Conservation (phyloP, 2,113 vertebrate species). For the Indicator indicator region DNA sequence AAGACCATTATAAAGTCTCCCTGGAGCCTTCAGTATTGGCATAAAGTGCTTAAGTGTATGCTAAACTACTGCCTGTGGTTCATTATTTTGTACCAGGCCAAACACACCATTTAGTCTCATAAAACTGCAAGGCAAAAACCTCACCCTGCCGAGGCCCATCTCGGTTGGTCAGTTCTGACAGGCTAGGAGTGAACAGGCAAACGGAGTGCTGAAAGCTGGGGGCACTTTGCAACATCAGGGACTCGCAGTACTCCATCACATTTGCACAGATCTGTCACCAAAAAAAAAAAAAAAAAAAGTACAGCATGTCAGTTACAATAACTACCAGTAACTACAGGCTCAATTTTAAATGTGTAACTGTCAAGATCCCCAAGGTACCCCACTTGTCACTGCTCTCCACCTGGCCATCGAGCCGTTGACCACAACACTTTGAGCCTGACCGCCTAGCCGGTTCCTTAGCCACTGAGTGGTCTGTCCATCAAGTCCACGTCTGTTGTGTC, state of each 20-base stretch:
- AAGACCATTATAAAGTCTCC: too few species aligned
- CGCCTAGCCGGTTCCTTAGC: too few species aligned
- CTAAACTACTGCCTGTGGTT: neutral
- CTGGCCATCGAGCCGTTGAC: too few species aligned
- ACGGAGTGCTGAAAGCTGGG: conserved; percentile 86
- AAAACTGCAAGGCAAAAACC: neutral
- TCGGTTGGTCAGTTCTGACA: conserved; percentile 87
- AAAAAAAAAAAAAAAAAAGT: too few species aligned
- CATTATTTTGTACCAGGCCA: neutral
- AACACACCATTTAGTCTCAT: neutral
- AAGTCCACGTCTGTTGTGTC: neutral
- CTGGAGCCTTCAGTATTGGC: neutral
- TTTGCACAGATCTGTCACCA: conserved; percentile 91
- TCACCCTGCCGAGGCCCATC: conserved; percentile 86
- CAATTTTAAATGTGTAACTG: neutral
- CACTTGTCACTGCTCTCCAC: too few species aligned
- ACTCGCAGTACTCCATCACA: conserved; percentile 97
- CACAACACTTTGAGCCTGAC: too few species aligned
- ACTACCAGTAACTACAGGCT: neutral
- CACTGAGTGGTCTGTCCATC: too few species aligned
- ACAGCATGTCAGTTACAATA: neutral
- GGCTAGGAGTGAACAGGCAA: conserved; percentile 93
- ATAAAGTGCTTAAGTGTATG: neutral
- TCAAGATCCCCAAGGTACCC: neutral
- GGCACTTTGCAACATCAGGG: conserved; percentile 90